phyloP scores from a whole-genome alignment of 2,888 invertebrate species.

The Argyresthia goedartella region DNA sequence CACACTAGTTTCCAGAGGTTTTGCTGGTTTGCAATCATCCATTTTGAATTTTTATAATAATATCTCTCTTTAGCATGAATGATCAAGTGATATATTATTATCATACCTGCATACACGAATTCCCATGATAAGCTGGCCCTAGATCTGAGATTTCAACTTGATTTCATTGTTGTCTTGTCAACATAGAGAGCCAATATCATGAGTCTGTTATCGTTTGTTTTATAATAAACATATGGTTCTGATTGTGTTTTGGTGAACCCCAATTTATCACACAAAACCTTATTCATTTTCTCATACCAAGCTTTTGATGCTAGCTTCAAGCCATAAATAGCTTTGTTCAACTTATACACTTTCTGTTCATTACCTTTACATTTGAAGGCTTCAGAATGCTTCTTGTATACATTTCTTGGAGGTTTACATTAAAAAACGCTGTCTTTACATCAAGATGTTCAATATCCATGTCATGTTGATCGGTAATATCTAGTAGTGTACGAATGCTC shows the following conservation, averaged over 20 bases:
- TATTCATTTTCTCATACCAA: neutral
- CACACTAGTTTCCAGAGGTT: slow-evolving; percentile 9
- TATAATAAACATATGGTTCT: slow-evolving; percentile 1
- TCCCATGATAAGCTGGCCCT: slow-evolving; percentile 10
- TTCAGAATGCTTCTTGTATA: slow-evolving; percentile 1
- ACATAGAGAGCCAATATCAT: slow-evolving; percentile 1
- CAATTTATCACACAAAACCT: neutral
- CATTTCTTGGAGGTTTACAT: slow-evolving; percentile 4
- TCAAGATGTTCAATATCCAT: slow-evolving; percentile 8
- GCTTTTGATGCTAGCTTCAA: neutral
- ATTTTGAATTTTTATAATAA: slow-evolving; percentile 9
- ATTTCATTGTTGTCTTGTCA: slow-evolving; percentile 2
- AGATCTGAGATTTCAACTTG: slow-evolving; percentile 9
- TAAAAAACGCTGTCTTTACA: slow-evolving; percentile 6
- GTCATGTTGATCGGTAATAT: slow-evolving; percentile 1
- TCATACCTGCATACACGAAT: slow-evolving; percentile 4
- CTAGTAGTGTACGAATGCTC: neutral
- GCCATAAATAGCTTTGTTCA: slow-evolving; percentile 3
- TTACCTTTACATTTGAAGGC: neutral
- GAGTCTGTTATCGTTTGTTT: neutral
- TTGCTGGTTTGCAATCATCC: slow-evolving; percentile 6
- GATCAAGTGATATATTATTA: slow-evolving; percentile 8
- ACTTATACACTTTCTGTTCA: slow-evolving; percentile 2
- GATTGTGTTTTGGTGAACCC: neutral
- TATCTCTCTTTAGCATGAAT: slow-evolving; percentile 6